Evolutionary conservation across 2,888 invertebrate genomes (phyloP).

Genomic region (Thymelicus acteon): DNA sequence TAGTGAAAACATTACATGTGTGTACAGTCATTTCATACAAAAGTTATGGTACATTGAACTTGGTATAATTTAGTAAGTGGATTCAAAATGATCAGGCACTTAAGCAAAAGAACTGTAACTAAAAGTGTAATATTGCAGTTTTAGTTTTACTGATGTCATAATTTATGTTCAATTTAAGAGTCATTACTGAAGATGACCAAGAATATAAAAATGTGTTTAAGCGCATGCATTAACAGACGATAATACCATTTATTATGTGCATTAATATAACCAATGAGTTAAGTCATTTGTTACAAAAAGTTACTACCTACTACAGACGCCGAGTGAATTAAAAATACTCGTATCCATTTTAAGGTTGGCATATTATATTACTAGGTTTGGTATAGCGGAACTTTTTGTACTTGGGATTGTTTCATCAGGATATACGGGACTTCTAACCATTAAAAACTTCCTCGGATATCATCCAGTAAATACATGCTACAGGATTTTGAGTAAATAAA

Average conservation of each 20-base stretch:
- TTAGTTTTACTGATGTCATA: constrained; percentile 32
- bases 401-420: too few species aligned
- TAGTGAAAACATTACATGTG: constrained; percentile 79
- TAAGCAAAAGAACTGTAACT: constrained; percentile 47
- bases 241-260: neutral
- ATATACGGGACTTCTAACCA: too few species aligned
- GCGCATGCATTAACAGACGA: neutral
- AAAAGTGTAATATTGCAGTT: constrained; percentile 33
- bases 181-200: constrained; percentile 16
- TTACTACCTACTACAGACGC: too few species aligned
- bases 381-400: too few species aligned
- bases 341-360: too few species aligned
- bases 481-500: too few species aligned
- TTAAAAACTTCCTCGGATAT: too few species aligned
- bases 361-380: too few species aligned
- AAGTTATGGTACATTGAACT: constrained; percentile 79
- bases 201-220: constrained; percentile 5
- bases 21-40: constrained; percentile 80
- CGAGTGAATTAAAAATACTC: too few species aligned
- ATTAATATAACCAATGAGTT: neutral
- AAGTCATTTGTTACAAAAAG: neutral
- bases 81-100: constrained; percentile 59
- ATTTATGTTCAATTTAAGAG: constrained; percentile 30
- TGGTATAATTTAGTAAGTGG: constrained; percentile 72
- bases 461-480: too few species aligned